A percentile compares a stretch with the other conserved stretches of the same genome.
phyloP scores from a whole-genome alignment of 2,888 invertebrate genomes.

The Ceraclea dissimilis region DNA sequence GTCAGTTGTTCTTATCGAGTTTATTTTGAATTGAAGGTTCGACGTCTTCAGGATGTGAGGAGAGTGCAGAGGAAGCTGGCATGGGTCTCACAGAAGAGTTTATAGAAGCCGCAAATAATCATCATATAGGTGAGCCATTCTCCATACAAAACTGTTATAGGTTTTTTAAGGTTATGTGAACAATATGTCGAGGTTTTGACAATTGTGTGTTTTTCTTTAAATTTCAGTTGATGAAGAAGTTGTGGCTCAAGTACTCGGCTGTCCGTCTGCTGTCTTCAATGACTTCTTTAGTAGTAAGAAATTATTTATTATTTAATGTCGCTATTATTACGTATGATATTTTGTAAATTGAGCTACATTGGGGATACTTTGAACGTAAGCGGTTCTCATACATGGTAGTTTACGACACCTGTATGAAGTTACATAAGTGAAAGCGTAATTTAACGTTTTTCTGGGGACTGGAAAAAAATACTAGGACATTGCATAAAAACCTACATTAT shows the following conservation, averaged over 20 bases:
- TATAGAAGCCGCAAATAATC: slow-evolving; percentile 41
- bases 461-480: too few relatives aligned
- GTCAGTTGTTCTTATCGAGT: too few relatives aligned
- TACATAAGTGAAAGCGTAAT: too few relatives aligned
- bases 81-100: slow-evolving; percentile 55
- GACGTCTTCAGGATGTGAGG: slow-evolving; percentile 51
- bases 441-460: too few relatives aligned
- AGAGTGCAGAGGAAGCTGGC: slow-evolving; percentile 55
- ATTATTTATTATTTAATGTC: too few relatives aligned
- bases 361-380: background rate
- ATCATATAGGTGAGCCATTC: slow-evolving; percentile 14
- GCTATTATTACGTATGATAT: background rate
- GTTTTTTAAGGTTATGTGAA: too few relatives aligned
- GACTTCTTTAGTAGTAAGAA: slow-evolving; percentile 65
- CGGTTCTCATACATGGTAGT: too few relatives aligned
- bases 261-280: slow-evolving; percentile 56
- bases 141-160: too few relatives aligned
- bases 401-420: too few relatives aligned
- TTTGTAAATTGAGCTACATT: background rate
- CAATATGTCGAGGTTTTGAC: too few relatives aligned
- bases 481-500: too few relatives aligned
- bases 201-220: background rate
- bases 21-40: too few relatives aligned
- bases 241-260: slow-evolving; percentile 50
- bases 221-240: slow-evolving; percentile 38